A percentile compares a stretch with the other conserved stretches of the same genome.
phyloP scores from a whole-genome alignment of 2,888 invertebrate genomes.

The Buathra laborator region DNA sequence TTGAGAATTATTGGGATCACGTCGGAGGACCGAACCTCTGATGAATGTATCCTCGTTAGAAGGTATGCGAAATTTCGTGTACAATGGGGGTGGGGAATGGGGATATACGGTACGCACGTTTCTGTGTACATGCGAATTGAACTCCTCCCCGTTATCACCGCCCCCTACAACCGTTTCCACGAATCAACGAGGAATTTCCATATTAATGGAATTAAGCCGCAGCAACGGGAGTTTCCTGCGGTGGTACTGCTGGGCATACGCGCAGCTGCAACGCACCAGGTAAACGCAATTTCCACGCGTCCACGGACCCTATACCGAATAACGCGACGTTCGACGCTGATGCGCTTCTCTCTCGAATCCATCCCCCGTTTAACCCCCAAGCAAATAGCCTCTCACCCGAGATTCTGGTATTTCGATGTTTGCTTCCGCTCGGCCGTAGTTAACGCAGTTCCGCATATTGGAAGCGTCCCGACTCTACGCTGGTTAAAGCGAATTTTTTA shows the following conservation, averaged over 20 bases:
- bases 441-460: slow-evolving; percentile 8
- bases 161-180: slow-evolving; percentile 49
- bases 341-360: slow-evolving; percentile 43
- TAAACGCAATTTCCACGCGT: slow-evolving; percentile 63
- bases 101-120: slow-evolving; percentile 57
- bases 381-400: slow-evolving; percentile 53
- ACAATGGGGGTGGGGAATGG: slow-evolving; percentile 38
- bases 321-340: slow-evolving; percentile 55
- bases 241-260: slow-evolving; percentile 36
- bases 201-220: slow-evolving; percentile 73
- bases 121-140: slow-evolving; percentile 60
- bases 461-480: neutral
- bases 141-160: slow-evolving; percentile 43
- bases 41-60: slow-evolving; percentile 50
- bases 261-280: slow-evolving; percentile 62
- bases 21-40: slow-evolving; percentile 29
- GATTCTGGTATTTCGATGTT: slow-evolving; percentile 31
- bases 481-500: neutral
- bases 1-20: slow-evolving; percentile 46
- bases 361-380: slow-evolving; percentile 32
- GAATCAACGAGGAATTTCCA: slow-evolving; percentile 74
- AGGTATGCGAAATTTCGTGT: slow-evolving; percentile 58
- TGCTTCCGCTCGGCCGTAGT: neutral
- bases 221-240: slow-evolving; percentile 61
- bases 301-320: slow-evolving; percentile 31